Percentiles rank a stretch among this genome's conserved stretches.
Conservation (phyloP, 1,140 invertebrate species). For the Archegozetes longisetosus region DNA sequence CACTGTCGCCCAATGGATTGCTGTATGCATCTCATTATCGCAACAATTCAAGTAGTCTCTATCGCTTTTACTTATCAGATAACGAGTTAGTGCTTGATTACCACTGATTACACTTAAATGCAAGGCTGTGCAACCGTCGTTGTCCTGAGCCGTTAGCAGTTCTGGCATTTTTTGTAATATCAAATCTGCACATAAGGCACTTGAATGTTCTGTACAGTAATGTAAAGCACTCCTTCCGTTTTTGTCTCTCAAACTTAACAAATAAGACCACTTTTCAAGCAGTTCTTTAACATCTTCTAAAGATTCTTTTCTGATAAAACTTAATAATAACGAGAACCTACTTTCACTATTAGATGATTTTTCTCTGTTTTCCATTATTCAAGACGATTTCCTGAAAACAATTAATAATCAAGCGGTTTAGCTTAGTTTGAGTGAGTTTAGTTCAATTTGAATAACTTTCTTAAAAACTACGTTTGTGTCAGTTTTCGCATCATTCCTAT, state of each 20-base stretch:
- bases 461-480: too few species aligned
- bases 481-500: too few species aligned
- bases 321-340: not conserved
- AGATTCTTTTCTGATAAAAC: not conserved
- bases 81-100: conserved; percentile 53
- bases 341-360: not conserved
- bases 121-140: conserved; percentile 81
- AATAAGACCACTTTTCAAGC: not conserved
- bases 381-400: too few species aligned
- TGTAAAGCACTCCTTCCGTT: conserved; percentile 73
- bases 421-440: too few species aligned
- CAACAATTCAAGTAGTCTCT: conserved; percentile 14
- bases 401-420: too few species aligned
- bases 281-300: not conserved
- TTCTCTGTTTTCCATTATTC: not conserved
- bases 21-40: conserved; percentile 84
- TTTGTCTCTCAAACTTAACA: conserved; percentile 40
- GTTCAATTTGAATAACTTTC: too few species aligned
- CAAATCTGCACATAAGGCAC: conserved; percentile 37
- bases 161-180: conserved; percentile 50
- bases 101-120: conserved; percentile 84
- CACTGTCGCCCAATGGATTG: conserved; percentile 97
- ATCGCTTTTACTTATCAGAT: conserved; percentile 32
- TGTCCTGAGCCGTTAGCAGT: conserved; percentile 61
- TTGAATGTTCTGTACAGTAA: conserved; percentile 62